Percentiles rank a stretch among this genome's conserved stretches.
Evolutionary conservation across 2,113 vertebrate genomes (phyloP).

Genomic region (Gavialis gangeticus): DNA sequence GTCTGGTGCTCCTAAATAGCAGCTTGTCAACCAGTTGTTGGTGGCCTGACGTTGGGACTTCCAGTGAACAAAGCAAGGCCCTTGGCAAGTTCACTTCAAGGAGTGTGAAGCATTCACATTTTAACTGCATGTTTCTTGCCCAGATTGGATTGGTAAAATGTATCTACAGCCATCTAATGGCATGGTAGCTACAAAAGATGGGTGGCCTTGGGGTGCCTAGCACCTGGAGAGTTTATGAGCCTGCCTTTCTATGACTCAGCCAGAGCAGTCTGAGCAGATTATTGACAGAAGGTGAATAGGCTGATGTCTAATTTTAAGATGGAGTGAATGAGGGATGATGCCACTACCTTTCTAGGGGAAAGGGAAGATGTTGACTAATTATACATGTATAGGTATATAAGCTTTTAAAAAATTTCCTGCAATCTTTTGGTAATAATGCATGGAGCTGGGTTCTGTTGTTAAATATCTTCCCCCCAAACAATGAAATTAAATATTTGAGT

Average conservation of each 20-base stretch:
- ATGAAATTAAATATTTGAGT: background rate
- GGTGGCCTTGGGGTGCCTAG: background rate
- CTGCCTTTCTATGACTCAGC: background rate
- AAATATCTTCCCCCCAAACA: background rate
- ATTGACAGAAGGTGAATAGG: background rate
- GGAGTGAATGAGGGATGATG: background rate
- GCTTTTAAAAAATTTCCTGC: background rate
- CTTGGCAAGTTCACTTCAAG: background rate
- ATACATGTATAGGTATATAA: background rate
- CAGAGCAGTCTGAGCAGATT: background rate
- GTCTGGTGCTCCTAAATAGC: background rate
- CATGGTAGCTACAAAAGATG: rapidly evolving
- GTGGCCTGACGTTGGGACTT: background rate
- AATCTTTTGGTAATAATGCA: rapidly evolving
- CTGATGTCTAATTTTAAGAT: background rate
- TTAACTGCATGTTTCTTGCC: background rate
- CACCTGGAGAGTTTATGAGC: background rate
- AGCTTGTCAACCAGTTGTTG: background rate
- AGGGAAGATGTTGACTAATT: background rate
- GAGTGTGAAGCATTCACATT: background rate
- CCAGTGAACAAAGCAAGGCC: background rate
- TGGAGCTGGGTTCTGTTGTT: background rate
- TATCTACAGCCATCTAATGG: background rate
- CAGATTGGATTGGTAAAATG: background rate
- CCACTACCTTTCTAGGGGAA: background rate